Conservation (phyloP, 2,888 invertebrate genomes). For the Andrena bicolor region DNA sequence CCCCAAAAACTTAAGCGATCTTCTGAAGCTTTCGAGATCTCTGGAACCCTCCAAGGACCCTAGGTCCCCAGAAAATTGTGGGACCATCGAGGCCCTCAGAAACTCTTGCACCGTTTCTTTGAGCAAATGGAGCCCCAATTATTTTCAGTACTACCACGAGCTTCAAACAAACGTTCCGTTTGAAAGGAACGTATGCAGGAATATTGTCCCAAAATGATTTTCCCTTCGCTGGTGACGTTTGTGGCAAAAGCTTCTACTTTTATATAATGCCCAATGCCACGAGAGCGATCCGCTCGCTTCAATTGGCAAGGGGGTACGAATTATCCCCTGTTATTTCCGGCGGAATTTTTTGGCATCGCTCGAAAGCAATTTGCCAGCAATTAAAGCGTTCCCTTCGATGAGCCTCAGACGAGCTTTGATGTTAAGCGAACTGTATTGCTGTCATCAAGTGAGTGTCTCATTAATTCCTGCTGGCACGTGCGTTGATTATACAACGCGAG, state of each 20-base stretch:
- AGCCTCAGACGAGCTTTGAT: constrained; percentile 13
- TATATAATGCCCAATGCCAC: constrained; percentile 9
- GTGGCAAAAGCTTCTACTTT: constrained; percentile 2
- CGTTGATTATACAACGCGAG: constrained; percentile 1
- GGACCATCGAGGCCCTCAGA: too few relatives aligned
- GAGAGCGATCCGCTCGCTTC: constrained; percentile 18
- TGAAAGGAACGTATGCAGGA: background rate
- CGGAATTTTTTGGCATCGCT: constrained; percentile 58
- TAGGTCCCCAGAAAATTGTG: too few relatives aligned
- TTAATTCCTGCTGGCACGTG: constrained; percentile 26
- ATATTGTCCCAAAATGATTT: background rate
- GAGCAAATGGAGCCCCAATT: background rate
- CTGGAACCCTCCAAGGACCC: too few relatives aligned
- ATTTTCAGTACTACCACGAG: background rate
- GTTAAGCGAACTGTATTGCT: constrained; percentile 32
- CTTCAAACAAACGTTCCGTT: background rate
- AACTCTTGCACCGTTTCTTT: too few relatives aligned
- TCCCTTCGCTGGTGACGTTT: background rate
- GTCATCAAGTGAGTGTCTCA: constrained; percentile 36
- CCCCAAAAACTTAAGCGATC: too few relatives aligned
- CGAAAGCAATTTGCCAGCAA: constrained; percentile 59
- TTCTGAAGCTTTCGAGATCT: too few relatives aligned
- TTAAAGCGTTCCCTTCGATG: constrained; percentile 55
- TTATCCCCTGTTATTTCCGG: constrained; percentile 40
- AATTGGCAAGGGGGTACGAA: constrained; percentile 43